A percentile compares a stretch with the other conserved stretches of the same genome.
Evolutionary conservation across 2,888 invertebrate genomes (phyloP).

Genomic region (Spisula solida): DNA sequence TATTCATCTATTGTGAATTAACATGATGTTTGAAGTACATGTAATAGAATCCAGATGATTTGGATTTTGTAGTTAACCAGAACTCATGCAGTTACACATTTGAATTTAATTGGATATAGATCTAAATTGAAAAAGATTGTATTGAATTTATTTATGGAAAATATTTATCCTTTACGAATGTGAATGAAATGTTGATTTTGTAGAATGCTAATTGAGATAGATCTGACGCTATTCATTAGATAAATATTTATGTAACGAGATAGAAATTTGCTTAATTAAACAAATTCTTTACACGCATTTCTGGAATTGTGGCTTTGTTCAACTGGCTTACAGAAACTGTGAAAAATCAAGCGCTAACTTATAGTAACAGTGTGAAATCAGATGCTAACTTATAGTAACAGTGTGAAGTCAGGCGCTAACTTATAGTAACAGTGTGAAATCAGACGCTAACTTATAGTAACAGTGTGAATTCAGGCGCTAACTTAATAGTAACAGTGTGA

Average conservation of each 20-base stretch:
- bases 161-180: background rate
- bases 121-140: background rate
- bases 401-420: no score
- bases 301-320: background rate
- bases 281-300: background rate
- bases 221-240: background rate
- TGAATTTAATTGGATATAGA: conserved; percentile 15
- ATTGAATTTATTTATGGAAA: background rate
- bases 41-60: background rate
- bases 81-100: background rate
- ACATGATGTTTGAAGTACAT: background rate
- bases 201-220: background rate
- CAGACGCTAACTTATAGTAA: no score
- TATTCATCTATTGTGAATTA: background rate
- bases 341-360: no score
- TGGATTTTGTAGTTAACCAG: background rate
- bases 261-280: background rate
- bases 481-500: no score
- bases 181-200: background rate
- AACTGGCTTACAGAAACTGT: background rate
- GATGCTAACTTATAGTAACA: no score
- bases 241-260: background rate
- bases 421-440: no score
- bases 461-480: no score
- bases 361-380: no score